Percentiles rank a stretch among this genome's conserved stretches.
Evolutionary conservation across 2,888 invertebrate genomes (phyloP).

Genomic region (Polydrusus cervinus): DNA sequence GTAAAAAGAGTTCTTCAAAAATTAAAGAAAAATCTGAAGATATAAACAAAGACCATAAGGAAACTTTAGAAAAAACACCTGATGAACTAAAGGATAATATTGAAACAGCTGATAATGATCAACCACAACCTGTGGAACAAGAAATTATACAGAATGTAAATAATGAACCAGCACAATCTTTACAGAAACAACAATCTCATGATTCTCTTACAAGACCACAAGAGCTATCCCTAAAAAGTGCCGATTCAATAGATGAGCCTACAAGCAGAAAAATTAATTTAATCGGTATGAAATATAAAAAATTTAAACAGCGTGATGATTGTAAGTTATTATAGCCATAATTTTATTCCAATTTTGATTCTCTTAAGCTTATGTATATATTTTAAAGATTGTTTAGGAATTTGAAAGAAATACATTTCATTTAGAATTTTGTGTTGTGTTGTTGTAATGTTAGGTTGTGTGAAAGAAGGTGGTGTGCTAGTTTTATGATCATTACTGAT

Average conservation of each 20-base stretch:
- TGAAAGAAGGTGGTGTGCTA: background rate
- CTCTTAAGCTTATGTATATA: background rate
- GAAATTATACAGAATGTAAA: background rate
- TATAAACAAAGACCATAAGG: background rate
- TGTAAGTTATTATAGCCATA: conserved; percentile 23
- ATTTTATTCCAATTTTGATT: background rate
- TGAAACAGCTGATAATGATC: background rate
- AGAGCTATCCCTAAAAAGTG: conserved; percentile 55
- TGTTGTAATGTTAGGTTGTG: background rate
- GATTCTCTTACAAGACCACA: conserved; percentile 53
- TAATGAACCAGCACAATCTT: background rate
- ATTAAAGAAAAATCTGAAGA: background rate
- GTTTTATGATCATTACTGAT: no score
- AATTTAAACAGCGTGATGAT: conserved; percentile 20
- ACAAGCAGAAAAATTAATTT: conserved; percentile 62
- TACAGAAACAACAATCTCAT: conserved; percentile 6
- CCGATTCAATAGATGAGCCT: conserved; percentile 42
- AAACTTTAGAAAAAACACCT: background rate
- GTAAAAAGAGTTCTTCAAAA: conserved; percentile 3
- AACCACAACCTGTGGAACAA: conserved; percentile 8
- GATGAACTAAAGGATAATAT: background rate
- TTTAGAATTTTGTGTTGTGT: background rate
- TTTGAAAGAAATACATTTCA: background rate
- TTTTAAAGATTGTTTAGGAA: conserved; percentile 7
- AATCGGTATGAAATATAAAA: conserved; percentile 57